Conservation (phyloP, 2,797 vertebrate genomes). For the Lagodon rhomboides region DNA sequence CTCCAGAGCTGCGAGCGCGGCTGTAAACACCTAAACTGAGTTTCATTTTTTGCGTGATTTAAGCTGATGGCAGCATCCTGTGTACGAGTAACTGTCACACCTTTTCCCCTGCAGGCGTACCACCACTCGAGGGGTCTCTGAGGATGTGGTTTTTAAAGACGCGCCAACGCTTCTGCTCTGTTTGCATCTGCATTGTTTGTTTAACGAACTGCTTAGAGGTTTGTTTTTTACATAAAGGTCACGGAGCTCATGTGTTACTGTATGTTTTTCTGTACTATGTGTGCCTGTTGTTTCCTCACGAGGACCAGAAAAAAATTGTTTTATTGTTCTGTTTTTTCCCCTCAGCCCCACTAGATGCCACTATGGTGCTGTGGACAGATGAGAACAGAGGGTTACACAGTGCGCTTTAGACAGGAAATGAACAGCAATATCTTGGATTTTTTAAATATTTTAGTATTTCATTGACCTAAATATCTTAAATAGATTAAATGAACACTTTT, state of each 20-base stretch:
- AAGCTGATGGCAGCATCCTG: conserved; percentile 39
- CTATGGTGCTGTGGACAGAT: conserved; percentile 40
- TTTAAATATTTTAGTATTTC: background rate
- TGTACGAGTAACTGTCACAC: conserved; percentile 42
- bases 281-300: background rate
- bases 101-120: background rate
- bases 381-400: background rate
- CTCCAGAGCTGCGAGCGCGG: background rate
- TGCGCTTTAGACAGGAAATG: conserved; percentile 13
- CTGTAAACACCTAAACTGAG: background rate
- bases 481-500: conserved; percentile 37
- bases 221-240: background rate
- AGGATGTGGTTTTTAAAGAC: conserved; percentile 43
- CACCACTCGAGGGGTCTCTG: background rate
- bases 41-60: conserved; percentile 19
- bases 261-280: background rate
- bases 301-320: background rate
- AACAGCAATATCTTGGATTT: conserved; percentile 18
- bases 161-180: background rate
- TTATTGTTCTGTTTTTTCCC: conserved; percentile 7
- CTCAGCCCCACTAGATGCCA: conserved; percentile 74
- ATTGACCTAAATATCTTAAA: conserved; percentile 20
- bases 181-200: background rate
- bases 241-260: background rate
- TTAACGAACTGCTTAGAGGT: background rate